Evolutionary conservation across 2,888 invertebrate genomes (phyloP).

Genomic region (Archaeoteleia sp.): DNA sequence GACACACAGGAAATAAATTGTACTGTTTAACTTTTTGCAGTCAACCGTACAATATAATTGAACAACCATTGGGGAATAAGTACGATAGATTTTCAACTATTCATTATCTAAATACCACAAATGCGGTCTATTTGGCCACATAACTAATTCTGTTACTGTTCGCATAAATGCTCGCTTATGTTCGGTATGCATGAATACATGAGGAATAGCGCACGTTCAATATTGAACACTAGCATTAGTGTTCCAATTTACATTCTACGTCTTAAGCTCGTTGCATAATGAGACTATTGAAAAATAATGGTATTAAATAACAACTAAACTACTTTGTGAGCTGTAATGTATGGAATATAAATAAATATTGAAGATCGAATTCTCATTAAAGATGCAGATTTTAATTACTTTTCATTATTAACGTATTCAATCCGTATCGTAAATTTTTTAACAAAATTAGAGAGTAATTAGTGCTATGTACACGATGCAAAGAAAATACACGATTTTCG

Average conservation of each 20-base stretch:
- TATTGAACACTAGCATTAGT: constrained; percentile 21
- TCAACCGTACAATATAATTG: no score
- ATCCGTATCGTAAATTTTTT: no score
- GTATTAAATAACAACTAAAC: background rate
- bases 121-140: constrained; percentile 14
- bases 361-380: background rate
- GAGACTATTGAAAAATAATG: background rate
- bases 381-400: no score
- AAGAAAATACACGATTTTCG: no score
- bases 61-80: no score
- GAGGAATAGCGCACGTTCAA: constrained; percentile 25
- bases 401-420: no score
- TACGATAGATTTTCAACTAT: constrained; percentile 3
- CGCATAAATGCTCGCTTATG: constrained; percentile 12
- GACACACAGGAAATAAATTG: no score
- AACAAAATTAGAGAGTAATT: no score
- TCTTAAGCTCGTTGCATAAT: constrained; percentile 18
- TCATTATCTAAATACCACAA: constrained; percentile 8
- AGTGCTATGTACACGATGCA: no score
- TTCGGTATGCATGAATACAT: constrained; percentile 25
- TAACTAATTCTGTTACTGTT: constrained; percentile 19
- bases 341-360: background rate
- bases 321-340: constrained; percentile 1
- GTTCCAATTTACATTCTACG: constrained; percentile 16
- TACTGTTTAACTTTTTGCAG: no score